Evolutionary conservation across 1,140 invertebrate genomes (phyloP).

Genomic region (Saccostrea cuccullata): DNA sequence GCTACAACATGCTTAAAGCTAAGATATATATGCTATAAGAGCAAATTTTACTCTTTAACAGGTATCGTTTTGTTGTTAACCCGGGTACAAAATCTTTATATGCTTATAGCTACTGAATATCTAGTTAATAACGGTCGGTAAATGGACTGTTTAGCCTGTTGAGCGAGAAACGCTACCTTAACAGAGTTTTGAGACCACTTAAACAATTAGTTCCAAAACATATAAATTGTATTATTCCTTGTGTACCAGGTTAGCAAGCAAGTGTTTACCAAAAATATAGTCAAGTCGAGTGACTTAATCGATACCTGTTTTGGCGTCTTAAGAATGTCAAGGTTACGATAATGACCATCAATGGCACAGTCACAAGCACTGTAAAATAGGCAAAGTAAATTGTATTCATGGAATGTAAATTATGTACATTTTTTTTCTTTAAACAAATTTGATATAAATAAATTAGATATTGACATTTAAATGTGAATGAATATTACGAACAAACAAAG

Average conservation of each 20-base stretch:
- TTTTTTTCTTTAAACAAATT: too few relatives aligned
- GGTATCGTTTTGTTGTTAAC: not conserved
- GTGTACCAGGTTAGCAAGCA: not conserved
- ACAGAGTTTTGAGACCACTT: not conserved
- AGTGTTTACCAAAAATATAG: not conserved
- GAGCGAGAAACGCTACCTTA: not conserved
- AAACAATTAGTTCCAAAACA: not conserved
- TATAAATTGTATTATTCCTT: not conserved
- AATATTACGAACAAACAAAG: not conserved
- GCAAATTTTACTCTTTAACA: not conserved
- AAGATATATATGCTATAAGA: not conserved
- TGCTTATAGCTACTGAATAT: not conserved
- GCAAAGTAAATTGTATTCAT: not conserved
- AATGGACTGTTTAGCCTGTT: too few relatives aligned
- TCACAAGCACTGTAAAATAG: conserved; percentile 5
- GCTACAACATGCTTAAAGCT: not conserved
- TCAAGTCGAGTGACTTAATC: not conserved
- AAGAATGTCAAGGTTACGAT: not conserved
- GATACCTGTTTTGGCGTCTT: not conserved
- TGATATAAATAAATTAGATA: too few relatives aligned
- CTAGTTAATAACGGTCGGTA: too few relatives aligned
- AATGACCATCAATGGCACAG: not conserved
- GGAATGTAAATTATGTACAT: too few relatives aligned
- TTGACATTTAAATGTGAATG: not conserved
- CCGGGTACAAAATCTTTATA: not conserved